Conservation (phyloP, 2,797 vertebrate species). For the Naso thynnoides region DNA sequence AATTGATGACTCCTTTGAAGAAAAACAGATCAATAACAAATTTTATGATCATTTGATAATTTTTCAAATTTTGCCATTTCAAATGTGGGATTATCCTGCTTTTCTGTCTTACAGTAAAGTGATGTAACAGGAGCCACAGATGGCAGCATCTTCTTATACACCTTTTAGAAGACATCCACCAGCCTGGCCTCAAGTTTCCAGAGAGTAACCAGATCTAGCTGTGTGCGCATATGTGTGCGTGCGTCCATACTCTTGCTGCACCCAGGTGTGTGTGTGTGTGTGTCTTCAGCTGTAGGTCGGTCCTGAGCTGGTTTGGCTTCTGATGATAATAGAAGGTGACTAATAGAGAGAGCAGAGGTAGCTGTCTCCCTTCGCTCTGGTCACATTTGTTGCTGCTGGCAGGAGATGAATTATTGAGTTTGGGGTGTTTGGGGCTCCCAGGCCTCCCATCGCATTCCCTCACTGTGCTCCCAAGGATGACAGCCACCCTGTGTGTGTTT, state of each 20-base stretch:
- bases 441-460: conserved; percentile 62
- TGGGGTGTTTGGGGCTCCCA: conserved; percentile 82
- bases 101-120: not conserved
- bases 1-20: too few relatives aligned
- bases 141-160: conserved; percentile 38
- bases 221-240: conserved; percentile 13
- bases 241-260: conserved; percentile 1
- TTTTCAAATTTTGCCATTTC: too few relatives aligned
- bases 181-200: conserved; percentile 71
- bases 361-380: conserved; percentile 84
- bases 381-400: conserved; percentile 95
- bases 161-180: conserved; percentile 49
- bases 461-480: conserved; percentile 71
- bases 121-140: conserved; percentile 20
- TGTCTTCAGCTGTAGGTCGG: conserved; percentile 9
- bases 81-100: too few relatives aligned
- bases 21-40: too few relatives aligned
- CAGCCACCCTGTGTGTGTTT: conserved; percentile 65
- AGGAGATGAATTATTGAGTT: conserved; percentile 93
- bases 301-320: conserved; percentile 73
- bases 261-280: conserved; percentile 20
- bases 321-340: conserved; percentile 94
- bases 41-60: too few relatives aligned
- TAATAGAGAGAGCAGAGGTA: conserved; percentile 89
- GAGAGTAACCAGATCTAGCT: conserved; percentile 61